phyloP scores from a whole-genome alignment of 2,113 vertebrate species.

The Etheostoma spectabile region DNA sequence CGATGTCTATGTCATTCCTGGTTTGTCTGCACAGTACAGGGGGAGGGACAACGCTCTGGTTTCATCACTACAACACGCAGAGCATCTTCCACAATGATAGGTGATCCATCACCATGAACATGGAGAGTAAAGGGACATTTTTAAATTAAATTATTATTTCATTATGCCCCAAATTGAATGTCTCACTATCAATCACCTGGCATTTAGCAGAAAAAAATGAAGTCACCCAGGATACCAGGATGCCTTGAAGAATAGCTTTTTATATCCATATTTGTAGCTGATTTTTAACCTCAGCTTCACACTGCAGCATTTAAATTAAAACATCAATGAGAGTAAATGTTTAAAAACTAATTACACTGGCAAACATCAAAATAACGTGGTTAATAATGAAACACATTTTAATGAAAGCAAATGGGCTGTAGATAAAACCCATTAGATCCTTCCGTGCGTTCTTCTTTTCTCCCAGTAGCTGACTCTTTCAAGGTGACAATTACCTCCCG shows the following conservation, averaged over 20 bases:
- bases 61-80: neutral
- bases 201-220: neutral
- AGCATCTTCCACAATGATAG: neutral
- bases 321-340: neutral
- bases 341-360: neutral
- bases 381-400: neutral
- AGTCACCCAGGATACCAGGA: neutral
- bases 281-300: neutral
- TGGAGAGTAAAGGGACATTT: neutral
- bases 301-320: neutral
- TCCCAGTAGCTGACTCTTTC: slow-evolving; percentile 19
- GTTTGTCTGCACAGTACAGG: neutral
- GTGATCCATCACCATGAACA: slow-evolving; percentile 20
- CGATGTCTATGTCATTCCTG: neutral
- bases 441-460: slow-evolving; percentile 21
- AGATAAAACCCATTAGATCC: neutral
- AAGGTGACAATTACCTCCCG: slow-evolving; percentile 23
- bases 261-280: neutral
- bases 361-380: neutral
- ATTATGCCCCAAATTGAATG: slow-evolving; percentile 8
- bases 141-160: neutral
- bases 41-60: neutral
- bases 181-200: slow-evolving; percentile 12
- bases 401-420: neutral
- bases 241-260: slow-evolving; percentile 4